Evolutionary conservation across 2,888 invertebrate genomes (phyloP), one percentile per base, ranked within the genome.

Genomic region (Pegoplata infirma): DNA sequence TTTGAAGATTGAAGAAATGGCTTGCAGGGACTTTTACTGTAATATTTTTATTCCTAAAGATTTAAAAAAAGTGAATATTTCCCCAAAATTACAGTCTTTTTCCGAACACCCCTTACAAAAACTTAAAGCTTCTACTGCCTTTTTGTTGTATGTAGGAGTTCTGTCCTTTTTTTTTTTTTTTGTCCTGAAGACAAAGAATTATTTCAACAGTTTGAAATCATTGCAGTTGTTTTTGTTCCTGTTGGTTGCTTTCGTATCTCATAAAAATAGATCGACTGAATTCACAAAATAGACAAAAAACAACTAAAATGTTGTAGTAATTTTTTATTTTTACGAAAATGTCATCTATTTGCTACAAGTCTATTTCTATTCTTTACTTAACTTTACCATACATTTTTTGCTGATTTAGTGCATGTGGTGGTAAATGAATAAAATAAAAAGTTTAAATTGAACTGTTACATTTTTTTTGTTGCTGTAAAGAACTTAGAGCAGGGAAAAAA

Each of bases 391-490:
- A 49, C 51, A 63, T 63, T 53, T n/a, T n/a, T 63, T 61, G 61
- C 47, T 63, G 47, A 36, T 40, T 40, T 40, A 40, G 36, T 40
- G 36, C n/a, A n/a, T n/a, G 36, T n/a, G n/a, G 36, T 4, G 8
- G 12, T 3, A n/a, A n/a, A 40, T n/a, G n/a, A n/a, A n/a, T 3
- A n/a, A n/a, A n/a, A n/a, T 5, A 40, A 44, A 56, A 77, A 67
- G 56, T 77, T 72, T 77, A 77, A 77, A 77, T 73, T 77, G 72
- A 77, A 77, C 77, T 72, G 77, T 77, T 72, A 66, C 53, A 49
- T 46, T 25, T 59, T 59, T 59, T 61, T 61, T n/a, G n/a, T n/a
- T n/a, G n/a, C n/a, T n/a, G n/a, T n/a, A n/a, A n/a, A n/a, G n/a
- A n/a, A n/a, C n/a, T n/a, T n/a, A n/a, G 3, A 17, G 44, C 7